A percentile compares a stretch with the other conserved stretches of the same genome.
Evolutionary conservation across 1,140 invertebrate species (phyloP).

Genomic region (Apocrypta bakeri): DNA sequence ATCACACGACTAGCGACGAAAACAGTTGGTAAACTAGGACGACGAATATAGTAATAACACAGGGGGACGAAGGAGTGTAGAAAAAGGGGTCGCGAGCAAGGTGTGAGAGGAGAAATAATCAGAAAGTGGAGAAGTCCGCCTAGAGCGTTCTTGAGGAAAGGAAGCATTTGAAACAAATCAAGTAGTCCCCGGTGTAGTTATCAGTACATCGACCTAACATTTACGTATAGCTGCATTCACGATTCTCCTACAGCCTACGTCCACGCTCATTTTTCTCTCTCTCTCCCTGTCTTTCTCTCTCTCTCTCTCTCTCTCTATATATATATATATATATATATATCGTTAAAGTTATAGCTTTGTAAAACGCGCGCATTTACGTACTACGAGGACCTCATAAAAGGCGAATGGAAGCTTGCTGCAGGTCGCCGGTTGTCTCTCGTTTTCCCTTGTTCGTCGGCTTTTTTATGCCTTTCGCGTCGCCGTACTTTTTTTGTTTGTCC

Average conservation of each 20-base stretch:
- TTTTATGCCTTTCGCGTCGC: slow-evolving; percentile 33
- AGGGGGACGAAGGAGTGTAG: neutral
- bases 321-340: slow-evolving; percentile 18
- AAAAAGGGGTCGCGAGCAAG: too few relatives aligned
- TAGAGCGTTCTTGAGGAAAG: slow-evolving; percentile 1
- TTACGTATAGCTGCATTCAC: neutral
- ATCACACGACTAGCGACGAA: too few relatives aligned
- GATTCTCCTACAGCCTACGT: too few relatives aligned
- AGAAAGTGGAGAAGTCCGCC: neutral
- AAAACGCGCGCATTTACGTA: slow-evolving; percentile 52
- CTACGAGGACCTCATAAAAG: slow-evolving; percentile 54
- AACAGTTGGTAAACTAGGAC: too few relatives aligned
- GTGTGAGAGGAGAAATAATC: neutral
- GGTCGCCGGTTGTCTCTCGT: slow-evolving; percentile 34
- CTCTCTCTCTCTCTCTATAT: neutral
- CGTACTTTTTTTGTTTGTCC: neutral
- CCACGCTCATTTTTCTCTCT: too few relatives aligned
- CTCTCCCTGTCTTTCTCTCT: too few relatives aligned
- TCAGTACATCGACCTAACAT: slow-evolving; percentile 26
- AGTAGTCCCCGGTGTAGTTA: slow-evolving; percentile 21
- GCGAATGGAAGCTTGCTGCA: slow-evolving; percentile 36
- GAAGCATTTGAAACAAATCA: slow-evolving; percentile 50
- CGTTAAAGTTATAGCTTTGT: slow-evolving; percentile 53
- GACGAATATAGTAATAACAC: too few relatives aligned
- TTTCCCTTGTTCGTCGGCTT: slow-evolving; percentile 16